A percentile compares a stretch with the other conserved stretches of the same genome.
Evolutionary conservation across 2,113 vertebrate species (phyloP).

Genomic region (Laticauda laticaudata): DNA sequence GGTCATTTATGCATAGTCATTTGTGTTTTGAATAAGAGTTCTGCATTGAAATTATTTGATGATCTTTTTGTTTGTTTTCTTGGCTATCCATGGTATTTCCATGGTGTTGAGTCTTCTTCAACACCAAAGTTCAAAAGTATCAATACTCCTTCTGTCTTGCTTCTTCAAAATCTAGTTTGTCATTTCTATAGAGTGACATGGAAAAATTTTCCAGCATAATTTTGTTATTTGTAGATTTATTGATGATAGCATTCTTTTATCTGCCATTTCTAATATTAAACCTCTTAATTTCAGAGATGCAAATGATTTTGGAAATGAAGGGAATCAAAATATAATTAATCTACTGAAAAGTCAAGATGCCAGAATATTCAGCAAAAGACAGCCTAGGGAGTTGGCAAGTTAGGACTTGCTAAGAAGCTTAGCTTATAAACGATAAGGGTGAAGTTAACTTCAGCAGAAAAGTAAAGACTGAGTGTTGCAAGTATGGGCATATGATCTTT

Average conservation of each 20-base stretch:
- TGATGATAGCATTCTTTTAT: not conserved
- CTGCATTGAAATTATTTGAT: not conserved
- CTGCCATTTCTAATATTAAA: not conserved
- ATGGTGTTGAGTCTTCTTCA: not conserved
- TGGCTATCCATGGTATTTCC: not conserved
- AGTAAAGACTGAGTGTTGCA: not conserved
- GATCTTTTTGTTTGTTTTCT: not conserved
- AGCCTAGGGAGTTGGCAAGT: not conserved
- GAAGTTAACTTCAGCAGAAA: not conserved
- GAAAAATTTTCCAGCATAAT: not conserved
- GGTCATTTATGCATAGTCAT: not conserved
- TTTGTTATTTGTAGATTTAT: not conserved
- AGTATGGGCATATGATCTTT: not conserved
- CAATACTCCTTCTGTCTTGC: not conserved
- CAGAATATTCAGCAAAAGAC: not conserved
- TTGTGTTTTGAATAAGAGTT: not conserved
- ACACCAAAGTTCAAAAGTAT: not conserved
- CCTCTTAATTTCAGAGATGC: not conserved
- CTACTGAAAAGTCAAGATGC: not conserved
- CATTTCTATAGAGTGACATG: not conserved
- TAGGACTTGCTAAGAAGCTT: not conserved
- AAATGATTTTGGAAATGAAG: not conserved
- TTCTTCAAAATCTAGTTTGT: not conserved
- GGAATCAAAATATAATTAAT: not conserved
- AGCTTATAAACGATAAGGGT: not conserved